Conservation (phyloP, 2,113 vertebrate genomes). For the Sturnus vulgaris region DNA sequence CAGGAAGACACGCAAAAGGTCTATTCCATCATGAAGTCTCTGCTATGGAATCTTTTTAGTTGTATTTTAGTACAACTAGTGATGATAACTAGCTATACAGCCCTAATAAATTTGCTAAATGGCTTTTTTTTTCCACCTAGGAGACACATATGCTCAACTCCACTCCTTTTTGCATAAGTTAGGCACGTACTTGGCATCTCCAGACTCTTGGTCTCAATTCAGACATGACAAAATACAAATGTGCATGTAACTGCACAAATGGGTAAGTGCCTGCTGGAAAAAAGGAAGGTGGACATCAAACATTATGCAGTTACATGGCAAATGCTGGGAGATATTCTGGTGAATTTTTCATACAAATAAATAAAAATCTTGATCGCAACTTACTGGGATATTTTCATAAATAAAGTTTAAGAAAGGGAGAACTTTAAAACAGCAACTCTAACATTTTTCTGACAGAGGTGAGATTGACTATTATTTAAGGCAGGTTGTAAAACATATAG, state of each 20-base stretch:
- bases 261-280: neutral
- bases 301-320: neutral
- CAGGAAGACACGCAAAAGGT: neutral
- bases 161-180: neutral
- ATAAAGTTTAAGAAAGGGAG: neutral
- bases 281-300: slow-evolving; percentile 14
- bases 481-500: neutral
- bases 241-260: neutral
- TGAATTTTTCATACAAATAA: neutral
- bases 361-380: neutral
- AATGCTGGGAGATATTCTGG: neutral
- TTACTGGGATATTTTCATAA: neutral
- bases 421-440: neutral
- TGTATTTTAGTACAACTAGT: slow-evolving; percentile 1
- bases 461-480: neutral
- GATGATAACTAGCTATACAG: slow-evolving; percentile 28
- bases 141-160: slow-evolving; percentile 20
- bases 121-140: neutral
- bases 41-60: neutral
- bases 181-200: slow-evolving; percentile 54
- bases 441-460: neutral
- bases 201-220: neutral
- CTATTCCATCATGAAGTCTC: neutral
- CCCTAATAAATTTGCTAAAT: slow-evolving; percentile 46
- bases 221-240: slow-evolving; percentile 50